Base-by-base conservation (phyloP, 1,140 invertebrate genomes). In the Latrodectus geometricus region DNA sequence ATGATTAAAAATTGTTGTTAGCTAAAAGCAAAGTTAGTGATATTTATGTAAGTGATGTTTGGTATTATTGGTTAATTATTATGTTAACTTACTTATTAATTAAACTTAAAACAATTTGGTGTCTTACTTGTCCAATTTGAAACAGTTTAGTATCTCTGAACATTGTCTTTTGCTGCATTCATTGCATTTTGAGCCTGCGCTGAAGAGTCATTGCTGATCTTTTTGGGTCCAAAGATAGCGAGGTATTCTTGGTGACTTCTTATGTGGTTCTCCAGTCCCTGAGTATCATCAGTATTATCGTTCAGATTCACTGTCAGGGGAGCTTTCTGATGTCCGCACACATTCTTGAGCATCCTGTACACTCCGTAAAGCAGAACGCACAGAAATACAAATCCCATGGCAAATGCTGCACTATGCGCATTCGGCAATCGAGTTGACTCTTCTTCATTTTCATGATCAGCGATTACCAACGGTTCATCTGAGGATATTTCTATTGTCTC, bases 401-500 rank as follows among this genome's bases (percentile, higher is more conserved):
- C 83, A 17, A 86, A 61, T 4, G 83, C 65, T n/a, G 83, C 83
- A 17, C 83, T 86, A 66, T 86, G 83, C 8, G 83, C 15, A n/a
- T 78, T 86, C 7, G 83, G 83, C 15, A 86, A 9, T 11, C 21
- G 49, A 14, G 83, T 78, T 20, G n/a, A 50, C 14, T 70, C 74
- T 23, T 35, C 74, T 4, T 15, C n/a, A n/a, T 70, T 56, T 23
- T 78, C 49, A 5, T 50, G 82, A 48, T 76, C 82, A 7, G 66
- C 49, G 0, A 86, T 50, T 14, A 86, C 15, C 17, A 77, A 1
- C 3, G 74, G 74, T 8, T 86, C 83, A 0, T 77, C 35, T 5
- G 35, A 35, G 1, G 35, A 35, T 35, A 35, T 35, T 35, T 35
- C 35, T 1, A 35, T 35, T 35, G 35, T 5, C 35, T 35, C 35